Percentiles rank a stretch among this genome's conserved stretches.
phyloP scores from a whole-genome alignment of 2,797 vertebrate genomes.

The Neopelma chrysocephalum region DNA sequence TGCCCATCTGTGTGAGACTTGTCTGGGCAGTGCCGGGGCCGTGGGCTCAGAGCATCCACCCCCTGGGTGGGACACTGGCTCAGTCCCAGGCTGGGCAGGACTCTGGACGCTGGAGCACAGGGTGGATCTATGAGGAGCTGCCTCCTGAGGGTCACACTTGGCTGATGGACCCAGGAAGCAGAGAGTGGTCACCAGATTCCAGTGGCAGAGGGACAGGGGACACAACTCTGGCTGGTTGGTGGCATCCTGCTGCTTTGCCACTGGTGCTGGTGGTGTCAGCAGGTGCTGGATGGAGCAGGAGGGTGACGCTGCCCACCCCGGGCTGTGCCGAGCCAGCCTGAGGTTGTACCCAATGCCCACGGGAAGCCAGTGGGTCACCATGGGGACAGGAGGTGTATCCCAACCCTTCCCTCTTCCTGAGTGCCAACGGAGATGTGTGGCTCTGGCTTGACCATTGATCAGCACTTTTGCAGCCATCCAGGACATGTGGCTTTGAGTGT shows the following conservation, averaged over 20 bases:
- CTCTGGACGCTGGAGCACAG: rapidly evolving
- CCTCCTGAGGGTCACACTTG: rapidly evolving
- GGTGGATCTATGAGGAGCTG: rapidly evolving
- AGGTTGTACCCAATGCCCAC: not conserved
- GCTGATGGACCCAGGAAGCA: not conserved
- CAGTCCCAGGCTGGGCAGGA: rapidly evolving
- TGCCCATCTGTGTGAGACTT: not conserved
- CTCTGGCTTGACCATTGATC: not conserved
- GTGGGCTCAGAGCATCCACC: not conserved
- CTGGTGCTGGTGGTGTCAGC: no score
- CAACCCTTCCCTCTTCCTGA: not conserved
- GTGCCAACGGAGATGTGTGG: rapidly evolving
- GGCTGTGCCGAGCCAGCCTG: rapidly evolving
- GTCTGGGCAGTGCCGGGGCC: rapidly evolving
- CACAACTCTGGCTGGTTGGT: not conserved
- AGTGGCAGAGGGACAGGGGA: not conserved
- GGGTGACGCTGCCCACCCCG: not conserved
- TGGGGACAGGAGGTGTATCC: not conserved
- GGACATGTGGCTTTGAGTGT: not conserved
- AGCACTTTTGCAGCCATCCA: not conserved
- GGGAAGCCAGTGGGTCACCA: rapidly evolving
- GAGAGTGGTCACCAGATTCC: not conserved
- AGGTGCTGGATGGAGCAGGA: not conserved
- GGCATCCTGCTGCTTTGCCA: not conserved
- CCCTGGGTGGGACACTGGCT: not conserved